A percentile compares a stretch with the other conserved stretches of the same genome.
phyloP scores from a whole-genome alignment of 2,797 vertebrate genomes.

The Varecia variegata region DNA sequence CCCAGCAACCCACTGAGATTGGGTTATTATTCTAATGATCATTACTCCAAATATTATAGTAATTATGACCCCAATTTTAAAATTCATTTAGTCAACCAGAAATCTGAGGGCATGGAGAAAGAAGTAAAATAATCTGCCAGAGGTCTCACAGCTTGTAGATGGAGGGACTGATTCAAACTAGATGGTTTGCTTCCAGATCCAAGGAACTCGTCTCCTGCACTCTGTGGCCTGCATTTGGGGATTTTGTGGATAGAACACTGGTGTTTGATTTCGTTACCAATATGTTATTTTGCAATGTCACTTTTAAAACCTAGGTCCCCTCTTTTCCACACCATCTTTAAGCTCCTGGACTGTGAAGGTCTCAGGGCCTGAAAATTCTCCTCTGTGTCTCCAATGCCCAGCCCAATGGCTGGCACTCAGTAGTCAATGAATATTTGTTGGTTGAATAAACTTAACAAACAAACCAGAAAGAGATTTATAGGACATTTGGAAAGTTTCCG shows the following conservation, averaged over 20 bases:
- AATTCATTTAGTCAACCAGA: constrained; percentile 29
- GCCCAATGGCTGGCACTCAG: neutral
- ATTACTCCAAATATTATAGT: neutral
- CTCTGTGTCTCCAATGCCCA: no score
- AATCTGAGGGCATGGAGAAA: neutral
- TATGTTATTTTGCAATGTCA: neutral
- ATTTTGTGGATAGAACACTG: neutral
- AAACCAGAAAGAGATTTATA: neutral
- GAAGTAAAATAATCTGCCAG: neutral
- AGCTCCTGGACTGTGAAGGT: neutral
- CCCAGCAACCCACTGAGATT: neutral
- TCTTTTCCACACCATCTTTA: neutral
- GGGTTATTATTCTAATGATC: neutral
- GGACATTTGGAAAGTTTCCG: neutral
- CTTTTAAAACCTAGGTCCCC: neutral
- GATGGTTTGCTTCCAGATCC: neutral
- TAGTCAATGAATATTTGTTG: neutral
- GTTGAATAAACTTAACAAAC: neutral
- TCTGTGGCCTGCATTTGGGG: neutral
- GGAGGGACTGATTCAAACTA: neutral
- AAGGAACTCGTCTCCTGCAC: neutral
- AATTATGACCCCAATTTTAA: constrained; percentile 16
- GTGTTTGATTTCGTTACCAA: neutral
- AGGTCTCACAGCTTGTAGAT: neutral
- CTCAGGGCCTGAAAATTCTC: neutral